Conservation (phyloP, 2,888 invertebrate species). For the Holacanthella duospinosa region DNA sequence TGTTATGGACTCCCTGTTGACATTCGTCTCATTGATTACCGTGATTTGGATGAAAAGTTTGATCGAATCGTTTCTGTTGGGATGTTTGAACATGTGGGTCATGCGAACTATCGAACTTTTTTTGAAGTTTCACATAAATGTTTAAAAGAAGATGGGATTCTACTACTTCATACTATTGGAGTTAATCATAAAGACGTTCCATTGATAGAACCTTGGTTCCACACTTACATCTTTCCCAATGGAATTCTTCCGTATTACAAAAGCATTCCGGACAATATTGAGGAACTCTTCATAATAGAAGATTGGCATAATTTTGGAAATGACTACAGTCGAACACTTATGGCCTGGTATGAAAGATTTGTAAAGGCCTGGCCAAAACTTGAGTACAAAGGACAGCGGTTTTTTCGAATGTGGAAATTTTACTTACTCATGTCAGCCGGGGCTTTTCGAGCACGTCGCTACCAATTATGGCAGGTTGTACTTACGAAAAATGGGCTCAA, state of each 20-base stretch:
- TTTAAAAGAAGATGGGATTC: constrained; percentile 25
- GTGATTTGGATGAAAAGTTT: constrained; percentile 23
- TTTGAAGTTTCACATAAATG: constrained; percentile 19
- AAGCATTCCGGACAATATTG: constrained; percentile 21
- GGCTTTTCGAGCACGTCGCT: constrained; percentile 13
- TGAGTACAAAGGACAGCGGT: constrained; percentile 18
- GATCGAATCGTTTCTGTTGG: constrained; percentile 28
- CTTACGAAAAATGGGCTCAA: constrained; percentile 15
- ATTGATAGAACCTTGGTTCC: constrained; percentile 25
- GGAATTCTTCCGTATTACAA: constrained; percentile 30
- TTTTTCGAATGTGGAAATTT: constrained; percentile 30
- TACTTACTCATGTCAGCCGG: constrained; percentile 26
- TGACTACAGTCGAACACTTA: constrained; percentile 25
- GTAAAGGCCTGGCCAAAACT: constrained; percentile 12
- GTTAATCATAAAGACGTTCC: constrained; percentile 12
- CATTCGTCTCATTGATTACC: constrained; percentile 20
- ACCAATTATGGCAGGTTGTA: constrained; percentile 20
- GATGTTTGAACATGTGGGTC: constrained; percentile 30
- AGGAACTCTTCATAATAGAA: constrained; percentile 28
- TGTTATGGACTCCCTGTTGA: constrained; percentile 18
- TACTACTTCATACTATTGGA: constrained; percentile 27
- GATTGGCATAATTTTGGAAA: constrained; percentile 33
- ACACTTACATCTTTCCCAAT: constrained; percentile 34
- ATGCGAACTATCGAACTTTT: constrained; percentile 19
- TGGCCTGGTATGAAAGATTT: constrained; percentile 21